Evolutionary conservation across 2,888 invertebrate species (phyloP).

Genomic region (Carterocephalus palaemon): DNA sequence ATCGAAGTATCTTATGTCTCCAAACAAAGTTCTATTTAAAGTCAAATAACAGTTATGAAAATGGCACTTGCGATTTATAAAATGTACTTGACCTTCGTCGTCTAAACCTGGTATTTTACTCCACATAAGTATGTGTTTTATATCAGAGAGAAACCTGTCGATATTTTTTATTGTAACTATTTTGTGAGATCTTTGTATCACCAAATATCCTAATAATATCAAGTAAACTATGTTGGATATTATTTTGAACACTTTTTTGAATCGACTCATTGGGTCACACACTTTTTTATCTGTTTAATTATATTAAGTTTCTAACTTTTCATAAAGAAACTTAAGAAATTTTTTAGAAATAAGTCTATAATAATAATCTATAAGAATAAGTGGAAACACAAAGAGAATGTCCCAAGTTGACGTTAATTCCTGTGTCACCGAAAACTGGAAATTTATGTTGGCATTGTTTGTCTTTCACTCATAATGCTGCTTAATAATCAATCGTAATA

Average conservation of each 20-base stretch:
- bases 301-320: no score
- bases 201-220: slow-evolving; percentile 5
- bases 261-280: slow-evolving; percentile 1
- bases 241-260: slow-evolving; percentile 1
- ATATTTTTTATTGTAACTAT: slow-evolving; percentile 36
- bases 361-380: no score
- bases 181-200: slow-evolving; percentile 25
- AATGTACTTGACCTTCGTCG: slow-evolving; percentile 45
- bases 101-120: slow-evolving; percentile 41
- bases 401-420: no score
- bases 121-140: slow-evolving; percentile 62
- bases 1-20: slow-evolving; percentile 56
- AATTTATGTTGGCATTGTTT: no score
- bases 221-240: background rate
- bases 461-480: no score
- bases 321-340: no score
- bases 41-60: slow-evolving; percentile 58
- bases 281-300: no score
- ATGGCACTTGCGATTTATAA: slow-evolving; percentile 44
- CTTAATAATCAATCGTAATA: no score
- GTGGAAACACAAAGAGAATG: no score
- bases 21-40: slow-evolving; percentile 46
- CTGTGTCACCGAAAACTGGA: no score
- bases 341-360: no score
- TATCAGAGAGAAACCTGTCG: slow-evolving; percentile 46